Conservation (phyloP, 2,113 vertebrate species). For the Xenopus tropicalis region DNA sequence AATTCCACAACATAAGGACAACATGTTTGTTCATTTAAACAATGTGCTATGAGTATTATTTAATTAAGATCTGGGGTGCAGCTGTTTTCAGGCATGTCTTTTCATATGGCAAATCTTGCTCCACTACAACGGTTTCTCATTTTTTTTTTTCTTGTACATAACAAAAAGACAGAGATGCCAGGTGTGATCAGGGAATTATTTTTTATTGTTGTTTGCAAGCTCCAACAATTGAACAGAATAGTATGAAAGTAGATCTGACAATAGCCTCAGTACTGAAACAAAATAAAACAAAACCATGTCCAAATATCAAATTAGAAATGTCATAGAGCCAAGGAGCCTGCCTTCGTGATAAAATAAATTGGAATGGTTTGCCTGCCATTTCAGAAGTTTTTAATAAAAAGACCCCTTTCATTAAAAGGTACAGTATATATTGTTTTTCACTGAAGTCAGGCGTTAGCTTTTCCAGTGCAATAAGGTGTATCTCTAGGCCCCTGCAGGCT, state of each 20-base stretch:
- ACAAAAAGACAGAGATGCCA: constrained; percentile 24
- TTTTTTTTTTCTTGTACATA: constrained; percentile 21
- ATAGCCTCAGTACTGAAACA: constrained; percentile 5
- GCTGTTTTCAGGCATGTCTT: constrained; percentile 49
- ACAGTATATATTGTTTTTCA: too few species aligned
- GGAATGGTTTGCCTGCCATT: too few species aligned
- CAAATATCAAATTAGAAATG: constrained; percentile 9
- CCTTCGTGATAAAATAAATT: not conserved
- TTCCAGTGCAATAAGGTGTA: too few species aligned
- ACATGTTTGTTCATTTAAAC: constrained; percentile 57
- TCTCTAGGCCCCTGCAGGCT: too few species aligned
- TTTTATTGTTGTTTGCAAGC: not conserved
- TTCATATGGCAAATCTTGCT: constrained; percentile 51
- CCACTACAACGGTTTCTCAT: constrained; percentile 8
- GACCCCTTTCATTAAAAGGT: too few species aligned
- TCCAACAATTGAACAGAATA: constrained; percentile 21
- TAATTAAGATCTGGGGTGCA: constrained; percentile 59
- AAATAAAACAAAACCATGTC: constrained; percentile 15
- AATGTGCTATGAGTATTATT: constrained; percentile 57
- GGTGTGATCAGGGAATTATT: constrained; percentile 25
- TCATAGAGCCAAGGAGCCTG: constrained; percentile 2
- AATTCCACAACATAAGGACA: constrained; percentile 49
- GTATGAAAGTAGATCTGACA: constrained; percentile 24
- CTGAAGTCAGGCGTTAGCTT: too few species aligned
- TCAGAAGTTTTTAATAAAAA: too few species aligned